These are phyloP conservation scores for Drosophila sp. DNA, from an alignment of 1,140 invertebrate species.

Conservation along the genomic window DNA sequence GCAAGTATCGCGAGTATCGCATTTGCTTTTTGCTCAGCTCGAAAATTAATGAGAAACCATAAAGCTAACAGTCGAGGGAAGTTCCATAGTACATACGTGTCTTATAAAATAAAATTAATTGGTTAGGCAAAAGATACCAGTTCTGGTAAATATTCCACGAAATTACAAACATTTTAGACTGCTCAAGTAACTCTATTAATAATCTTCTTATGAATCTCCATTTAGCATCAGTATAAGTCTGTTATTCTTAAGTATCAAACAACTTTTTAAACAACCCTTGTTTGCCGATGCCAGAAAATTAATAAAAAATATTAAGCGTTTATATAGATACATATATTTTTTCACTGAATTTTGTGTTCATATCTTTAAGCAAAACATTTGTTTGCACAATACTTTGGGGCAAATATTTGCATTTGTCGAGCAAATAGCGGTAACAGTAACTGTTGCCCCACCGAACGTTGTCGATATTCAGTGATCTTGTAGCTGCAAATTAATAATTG, in stretches of 20 bases:
- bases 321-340: not conserved
- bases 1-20: constrained; percentile 56
- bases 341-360: constrained; percentile 17
- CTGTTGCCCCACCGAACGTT: constrained; percentile 11
- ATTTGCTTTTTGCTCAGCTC: constrained; percentile 43
- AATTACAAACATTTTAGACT: too few relatives aligned
- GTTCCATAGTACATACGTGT: too few relatives aligned
- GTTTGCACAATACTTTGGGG: constrained; percentile 69
- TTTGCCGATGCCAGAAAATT: constrained; percentile 28
- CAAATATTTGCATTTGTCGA: constrained; percentile 71
- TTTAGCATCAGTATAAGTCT: not conserved
- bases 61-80: constrained; percentile 29
- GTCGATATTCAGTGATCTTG: constrained; percentile 75
- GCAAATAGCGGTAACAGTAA: constrained; percentile 53
- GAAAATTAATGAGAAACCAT: constrained; percentile 64
- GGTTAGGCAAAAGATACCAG: not conserved
- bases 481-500: constrained; percentile 76
- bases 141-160: too few relatives aligned
- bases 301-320: constrained; percentile 52
- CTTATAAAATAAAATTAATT: too few relatives aligned
- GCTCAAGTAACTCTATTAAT: too few relatives aligned
- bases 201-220: not conserved
- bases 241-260: not conserved
- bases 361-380: constrained; percentile 53
- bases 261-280: constrained; percentile 19